Evolutionary conservation across 2,113 vertebrate species (phyloP).

Genomic region (Melierax canorus): DNA sequence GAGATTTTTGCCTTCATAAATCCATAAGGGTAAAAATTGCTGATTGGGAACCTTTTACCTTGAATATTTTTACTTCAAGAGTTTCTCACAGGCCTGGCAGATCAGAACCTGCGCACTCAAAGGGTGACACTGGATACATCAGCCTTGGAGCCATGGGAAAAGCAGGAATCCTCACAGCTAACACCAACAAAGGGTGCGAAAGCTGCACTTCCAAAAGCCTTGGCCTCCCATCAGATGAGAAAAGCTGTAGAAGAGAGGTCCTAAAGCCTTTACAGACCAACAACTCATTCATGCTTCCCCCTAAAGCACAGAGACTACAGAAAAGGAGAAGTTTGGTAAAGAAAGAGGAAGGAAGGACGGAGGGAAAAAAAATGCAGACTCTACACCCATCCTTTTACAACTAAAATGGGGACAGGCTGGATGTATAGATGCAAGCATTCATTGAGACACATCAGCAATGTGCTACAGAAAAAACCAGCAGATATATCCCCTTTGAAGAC

Average conservation of each 20-base stretch:
- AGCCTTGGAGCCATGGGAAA: neutral
- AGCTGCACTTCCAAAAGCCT: neutral
- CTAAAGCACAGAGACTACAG: neutral
- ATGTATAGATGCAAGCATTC: neutral
- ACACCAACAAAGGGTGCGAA: fast-evolving
- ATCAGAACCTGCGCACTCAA: neutral
- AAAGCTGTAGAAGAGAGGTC: neutral
- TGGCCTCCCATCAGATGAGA: neutral
- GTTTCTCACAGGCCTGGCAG: neutral
- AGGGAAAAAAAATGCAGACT: neutral
- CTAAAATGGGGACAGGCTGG: neutral
- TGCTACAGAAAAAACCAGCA: neutral
- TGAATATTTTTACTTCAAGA: neutral
- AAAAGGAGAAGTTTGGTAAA: neutral
- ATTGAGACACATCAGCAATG: neutral
- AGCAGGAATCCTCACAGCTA: neutral
- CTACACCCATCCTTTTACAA: neutral
- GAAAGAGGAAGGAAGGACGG: neutral
- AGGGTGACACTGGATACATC: neutral
- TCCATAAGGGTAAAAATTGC: neutral
- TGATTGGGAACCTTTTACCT: neutral
- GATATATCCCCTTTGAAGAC: neutral
- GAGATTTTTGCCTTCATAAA: neutral
- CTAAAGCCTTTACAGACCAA: neutral
- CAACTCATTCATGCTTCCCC: neutral